A percentile compares a stretch with the other conserved stretches of the same genome.
phyloP scores from a whole-genome alignment of 2,797 vertebrate species.

The Strix occidentalis region DNA sequence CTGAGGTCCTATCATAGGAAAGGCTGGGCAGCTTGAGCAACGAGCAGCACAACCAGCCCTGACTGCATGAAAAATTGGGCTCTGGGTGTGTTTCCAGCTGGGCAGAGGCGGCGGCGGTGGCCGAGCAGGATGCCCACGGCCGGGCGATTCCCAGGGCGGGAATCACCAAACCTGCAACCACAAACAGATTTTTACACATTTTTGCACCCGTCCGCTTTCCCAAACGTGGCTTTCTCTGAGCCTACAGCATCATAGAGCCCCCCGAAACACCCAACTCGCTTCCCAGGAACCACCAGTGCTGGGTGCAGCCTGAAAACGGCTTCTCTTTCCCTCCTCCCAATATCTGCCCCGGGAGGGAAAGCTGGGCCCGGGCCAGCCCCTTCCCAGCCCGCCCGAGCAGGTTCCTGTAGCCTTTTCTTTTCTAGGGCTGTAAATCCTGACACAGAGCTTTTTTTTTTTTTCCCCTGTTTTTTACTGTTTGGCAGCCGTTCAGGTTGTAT shows the following conservation, averaged over 20 bases:
- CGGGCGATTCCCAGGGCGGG: accelerated
- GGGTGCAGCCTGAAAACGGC: neutral
- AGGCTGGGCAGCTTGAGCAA: accelerated
- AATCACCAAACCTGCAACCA: neutral
- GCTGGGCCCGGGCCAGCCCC: neutral
- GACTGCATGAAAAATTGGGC: neutral
- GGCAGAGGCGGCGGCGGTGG: accelerated
- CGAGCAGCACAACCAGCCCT: neutral
- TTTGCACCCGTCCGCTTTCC: neutral
- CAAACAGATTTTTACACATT: neutral
- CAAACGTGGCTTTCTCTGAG: neutral
- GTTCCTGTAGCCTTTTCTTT: neutral
- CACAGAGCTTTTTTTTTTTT: neutral
- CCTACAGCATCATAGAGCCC: neutral
- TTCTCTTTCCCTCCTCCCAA: neutral
- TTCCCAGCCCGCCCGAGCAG: neutral
- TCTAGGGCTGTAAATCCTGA: slow-evolving; percentile 29
- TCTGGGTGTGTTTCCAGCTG: neutral
- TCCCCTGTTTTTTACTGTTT: neutral
- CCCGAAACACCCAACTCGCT: neutral
- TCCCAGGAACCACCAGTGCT: neutral
- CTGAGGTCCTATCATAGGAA: accelerated
- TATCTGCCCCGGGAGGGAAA: neutral
- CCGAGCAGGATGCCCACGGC: neutral
- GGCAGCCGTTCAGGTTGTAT: slow-evolving; percentile 40